phyloP scores from a whole-genome alignment of 2,113 vertebrate species.

The Heloderma charlesbogerti region DNA sequence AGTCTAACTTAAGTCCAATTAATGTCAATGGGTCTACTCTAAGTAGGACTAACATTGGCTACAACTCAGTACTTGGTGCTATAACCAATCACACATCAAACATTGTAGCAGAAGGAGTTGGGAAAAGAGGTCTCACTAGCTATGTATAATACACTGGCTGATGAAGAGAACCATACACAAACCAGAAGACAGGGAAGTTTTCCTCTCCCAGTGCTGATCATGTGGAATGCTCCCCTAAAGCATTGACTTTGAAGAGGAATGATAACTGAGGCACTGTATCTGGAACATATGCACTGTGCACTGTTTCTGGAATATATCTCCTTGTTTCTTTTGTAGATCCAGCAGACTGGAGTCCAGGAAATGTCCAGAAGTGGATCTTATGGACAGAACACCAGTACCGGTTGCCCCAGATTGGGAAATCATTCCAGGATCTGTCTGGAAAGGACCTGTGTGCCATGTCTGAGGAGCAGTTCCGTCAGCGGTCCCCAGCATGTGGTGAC shows the following conservation, averaged over 20 bases:
- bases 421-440: constrained; percentile 92
- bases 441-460: constrained; percentile 93
- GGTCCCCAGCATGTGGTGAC: constrained; percentile 89
- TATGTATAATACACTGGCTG: not conserved
- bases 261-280: not conserved
- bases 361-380: constrained; percentile 97
- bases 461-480: constrained; percentile 93
- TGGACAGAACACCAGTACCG: constrained; percentile 97
- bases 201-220: not conserved
- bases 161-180: not conserved
- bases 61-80: not conserved
- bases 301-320: not conserved
- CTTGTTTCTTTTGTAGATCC: constrained; percentile 80
- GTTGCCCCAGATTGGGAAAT: constrained; percentile 89
- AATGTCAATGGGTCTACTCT: too few species aligned
- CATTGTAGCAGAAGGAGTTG: not conserved
- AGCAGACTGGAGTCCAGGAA: constrained; percentile 88
- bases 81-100: not conserved
- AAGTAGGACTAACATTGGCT: too few species aligned
- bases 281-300: not conserved
- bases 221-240: not conserved
- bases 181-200: not conserved
- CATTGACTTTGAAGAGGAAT: not conserved
- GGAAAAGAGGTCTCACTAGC: not conserved
- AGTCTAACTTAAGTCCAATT: too few species aligned